phyloP scores from a whole-genome alignment of 2,888 invertebrate species.

The Cataglyphis altisquamis region DNA sequence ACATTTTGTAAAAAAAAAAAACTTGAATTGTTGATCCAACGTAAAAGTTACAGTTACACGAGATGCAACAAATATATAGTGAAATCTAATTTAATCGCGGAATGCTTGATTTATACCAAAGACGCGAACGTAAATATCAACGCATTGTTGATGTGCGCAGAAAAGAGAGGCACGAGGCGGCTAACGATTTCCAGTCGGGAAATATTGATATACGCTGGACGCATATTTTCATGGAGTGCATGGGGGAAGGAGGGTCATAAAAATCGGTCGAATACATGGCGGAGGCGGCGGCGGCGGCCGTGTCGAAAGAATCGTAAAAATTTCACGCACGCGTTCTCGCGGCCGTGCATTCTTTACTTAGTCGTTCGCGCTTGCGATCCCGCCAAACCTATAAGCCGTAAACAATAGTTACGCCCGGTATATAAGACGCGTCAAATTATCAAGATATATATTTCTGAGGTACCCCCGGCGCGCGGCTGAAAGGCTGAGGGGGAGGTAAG shows the following conservation, averaged over 20 bases:
- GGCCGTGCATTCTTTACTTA: constrained; percentile 75
- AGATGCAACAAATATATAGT: neutral
- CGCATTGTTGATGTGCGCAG: neutral
- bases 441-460: constrained; percentile 78
- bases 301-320: constrained; percentile 56
- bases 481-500: constrained; percentile 19
- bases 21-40: neutral
- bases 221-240: constrained; percentile 45
- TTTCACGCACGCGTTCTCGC: constrained; percentile 42
- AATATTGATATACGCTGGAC: constrained; percentile 53
- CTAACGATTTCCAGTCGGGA: constrained; percentile 49
- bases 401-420: constrained; percentile 81
- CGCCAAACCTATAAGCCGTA: constrained; percentile 78
- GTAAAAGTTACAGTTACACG: neutral
- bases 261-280: constrained; percentile 40
- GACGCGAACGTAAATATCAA: neutral
- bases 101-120: constrained; percentile 18
- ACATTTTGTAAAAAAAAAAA: neutral
- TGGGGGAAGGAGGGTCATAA: neutral
- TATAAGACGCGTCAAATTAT: constrained; percentile 82
- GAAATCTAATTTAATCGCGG: constrained; percentile 7
- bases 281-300: neutral
- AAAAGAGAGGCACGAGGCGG: neutral
- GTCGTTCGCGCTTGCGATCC: constrained; percentile 56
- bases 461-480: constrained; percentile 56